phyloP scores from a whole-genome alignment of 2,888 invertebrate species.

The Plagodis dolabraria region DNA sequence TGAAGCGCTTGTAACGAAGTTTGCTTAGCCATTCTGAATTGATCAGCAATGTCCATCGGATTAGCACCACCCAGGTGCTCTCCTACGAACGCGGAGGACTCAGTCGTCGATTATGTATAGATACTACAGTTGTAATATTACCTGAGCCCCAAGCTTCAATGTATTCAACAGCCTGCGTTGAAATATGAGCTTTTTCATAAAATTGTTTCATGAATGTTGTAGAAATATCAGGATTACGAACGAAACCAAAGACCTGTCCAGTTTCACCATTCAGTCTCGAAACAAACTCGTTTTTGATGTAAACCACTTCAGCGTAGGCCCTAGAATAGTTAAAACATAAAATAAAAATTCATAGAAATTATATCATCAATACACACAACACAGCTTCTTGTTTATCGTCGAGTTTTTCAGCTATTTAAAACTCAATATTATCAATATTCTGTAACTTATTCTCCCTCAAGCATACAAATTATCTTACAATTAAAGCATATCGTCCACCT shows the following conservation, averaged over 20 bases:
- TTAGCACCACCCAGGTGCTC: too few species aligned
- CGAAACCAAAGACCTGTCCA: slow-evolving; percentile 81
- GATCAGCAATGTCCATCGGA: too few species aligned
- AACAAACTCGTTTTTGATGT: slow-evolving; percentile 88
- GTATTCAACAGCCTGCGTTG: slow-evolving; percentile 88
- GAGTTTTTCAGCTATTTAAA: not conserved
- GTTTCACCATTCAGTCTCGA: slow-evolving; percentile 71
- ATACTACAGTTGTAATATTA: slow-evolving; percentile 30
- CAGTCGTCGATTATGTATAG: too few species aligned
- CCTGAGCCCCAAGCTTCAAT: slow-evolving; percentile 94
- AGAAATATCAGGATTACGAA: slow-evolving; percentile 78
- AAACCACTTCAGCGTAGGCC: slow-evolving; percentile 87
- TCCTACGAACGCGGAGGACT: too few species aligned
- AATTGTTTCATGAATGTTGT: slow-evolving; percentile 81
- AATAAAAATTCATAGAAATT: not conserved
- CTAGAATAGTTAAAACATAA: slow-evolving; percentile 47
- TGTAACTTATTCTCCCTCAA: too few species aligned
- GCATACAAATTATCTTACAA: too few species aligned
- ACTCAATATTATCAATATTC: too few species aligned
- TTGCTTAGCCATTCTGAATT: too few species aligned
- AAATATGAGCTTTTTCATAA: slow-evolving; percentile 86
- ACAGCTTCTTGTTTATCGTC: not conserved
- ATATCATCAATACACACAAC: not conserved
- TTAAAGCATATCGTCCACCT: too few species aligned
- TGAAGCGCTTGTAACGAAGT: too few species aligned